These are phyloP conservation scores for Heterotis niloticus DNA, from an alignment of 2,113 vertebrate species.

Conservation along the genomic window DNA sequence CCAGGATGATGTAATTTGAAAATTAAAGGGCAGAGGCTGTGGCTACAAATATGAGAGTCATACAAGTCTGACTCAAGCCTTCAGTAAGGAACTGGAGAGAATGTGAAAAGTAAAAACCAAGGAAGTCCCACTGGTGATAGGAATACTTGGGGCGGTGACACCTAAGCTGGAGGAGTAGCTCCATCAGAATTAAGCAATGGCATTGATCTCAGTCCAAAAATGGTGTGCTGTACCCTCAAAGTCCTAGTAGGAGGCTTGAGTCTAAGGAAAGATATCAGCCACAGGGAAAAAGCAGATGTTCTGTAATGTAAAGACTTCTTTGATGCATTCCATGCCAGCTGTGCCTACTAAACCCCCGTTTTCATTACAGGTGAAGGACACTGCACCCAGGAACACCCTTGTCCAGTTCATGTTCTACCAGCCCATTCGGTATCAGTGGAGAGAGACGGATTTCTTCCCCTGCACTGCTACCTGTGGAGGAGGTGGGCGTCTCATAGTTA, in stretches of 20 bases:
- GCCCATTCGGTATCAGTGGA: constrained; percentile 78
- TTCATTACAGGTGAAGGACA: constrained; percentile 75
- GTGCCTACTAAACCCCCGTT: constrained; percentile 52
- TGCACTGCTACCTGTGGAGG: constrained; percentile 82
- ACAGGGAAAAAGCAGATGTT: background rate
- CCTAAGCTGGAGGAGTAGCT: no score
- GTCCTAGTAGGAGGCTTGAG: no score
- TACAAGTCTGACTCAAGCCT: no score
- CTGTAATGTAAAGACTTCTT: background rate
- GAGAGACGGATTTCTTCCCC: constrained; percentile 78
- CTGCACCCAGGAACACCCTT: constrained; percentile 71
- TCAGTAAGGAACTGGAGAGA: no score
- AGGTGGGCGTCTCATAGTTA: constrained; percentile 62
- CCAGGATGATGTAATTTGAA: background rate
- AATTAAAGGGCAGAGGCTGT: background rate
- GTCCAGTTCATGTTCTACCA: constrained; percentile 85
- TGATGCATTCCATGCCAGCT: no score
- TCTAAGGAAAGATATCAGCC: no score
- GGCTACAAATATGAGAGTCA: background rate
- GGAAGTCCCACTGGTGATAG: no score
- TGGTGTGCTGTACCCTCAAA: no score
- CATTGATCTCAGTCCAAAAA: no score
- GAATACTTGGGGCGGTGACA: no score
- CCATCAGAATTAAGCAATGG: no score
- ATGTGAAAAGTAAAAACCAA: no score